Base-by-base conservation (phyloP, 30 jellyfish, hydroid and myxozoan species). In the Hydractinia echinata region DNA sequence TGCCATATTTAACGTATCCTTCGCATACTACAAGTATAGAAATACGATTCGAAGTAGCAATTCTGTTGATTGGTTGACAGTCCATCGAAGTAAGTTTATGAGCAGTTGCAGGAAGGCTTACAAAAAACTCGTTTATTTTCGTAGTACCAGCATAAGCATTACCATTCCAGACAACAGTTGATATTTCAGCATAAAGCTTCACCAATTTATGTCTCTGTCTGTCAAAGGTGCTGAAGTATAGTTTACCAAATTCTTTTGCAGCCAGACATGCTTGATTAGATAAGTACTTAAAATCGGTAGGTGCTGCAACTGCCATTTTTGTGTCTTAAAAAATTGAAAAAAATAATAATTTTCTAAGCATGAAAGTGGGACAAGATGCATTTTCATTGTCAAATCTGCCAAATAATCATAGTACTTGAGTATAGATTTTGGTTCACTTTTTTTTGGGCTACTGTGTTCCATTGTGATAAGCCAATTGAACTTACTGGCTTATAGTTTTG, bases 91-190 rank as follows among this genome's bases (percentile, higher is more conserved):
- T 76, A 6, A 88, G 55, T 19, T 53, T 73, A 72, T 93, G 99
- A 39, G 73, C 73, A 3, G 95, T 88, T 48, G 87, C 71, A 10
- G 99, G 99, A 7, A 93, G 73, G 77, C 88, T 88, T 54, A 83
- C 80, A 69, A 86, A 70, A 61, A 93, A 87, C n/a, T 93, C 95
- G 4, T 72, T 74, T 62, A 93, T 84, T 19, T 61, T 77, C 16
- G 82, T 53, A 53, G 53, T 85, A 6, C 96, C 96, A 13, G 67
- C 68, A 53, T 60, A 70, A 1, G 92, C 91, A 76, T 93, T 93
- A 16, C 99, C 99, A 93, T 93, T 93, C 99, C 99, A 93, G 1
- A 93, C 80, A 44, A 79, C 73, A 16, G 61, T 76, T 9, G 99
- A 88, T 52, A 87, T 55, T 19, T 88, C 89, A 53, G 95, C 88